Evolutionary conservation across 1,140 invertebrate genomes (phyloP), one percentile per base, ranked within the genome.

Genomic region (Colletes gigas): DNA sequence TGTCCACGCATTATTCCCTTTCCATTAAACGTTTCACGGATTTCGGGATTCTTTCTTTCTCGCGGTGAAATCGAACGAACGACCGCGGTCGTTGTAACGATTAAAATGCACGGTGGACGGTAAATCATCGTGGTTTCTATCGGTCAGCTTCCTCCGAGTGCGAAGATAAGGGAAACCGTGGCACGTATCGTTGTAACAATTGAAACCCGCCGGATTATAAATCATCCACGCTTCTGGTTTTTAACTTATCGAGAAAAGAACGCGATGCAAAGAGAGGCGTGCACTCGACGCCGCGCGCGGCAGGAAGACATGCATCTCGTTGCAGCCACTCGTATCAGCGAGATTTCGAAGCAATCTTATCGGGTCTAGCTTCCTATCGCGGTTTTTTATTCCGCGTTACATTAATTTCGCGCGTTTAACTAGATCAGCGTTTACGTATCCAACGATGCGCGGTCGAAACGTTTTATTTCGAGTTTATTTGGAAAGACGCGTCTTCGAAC

Each of bases 221-320:
- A 78, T 78, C 76, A 78, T 78, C 55, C 69, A 78, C 76, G 76
- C 76, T 70, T 54, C 68, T 71, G 76, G 68, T 72, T 78, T 78
- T 78, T 55, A 41, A 78, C 68, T 72, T 78, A 78, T 78, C 76
- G 59, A 12, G 54, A 30, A 78, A 78, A 78, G 76, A 54, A 60
- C 76, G 59, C 47, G 30, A 30, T 62, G 68, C 68, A 41, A 39
- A 15, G 10, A 55, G 76, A 72, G 47, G 76, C 76, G 76, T 78
- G 69, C n/a, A 54, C 68, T 54, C 14, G 39, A 14, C 21, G 59
- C 4, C n/a, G 68, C 76, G 63, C 59, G 76, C 68, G 39, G 59
- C 76, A 72, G 47, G 76, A 78, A 78, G 59, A 39, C 68, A 63
- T 78, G 39, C 59, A 78, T 78, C 71, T 78, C 76, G 55, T 5